Conservation (phyloP, 2,797 vertebrate species). For the Morelia viridis region DNA sequence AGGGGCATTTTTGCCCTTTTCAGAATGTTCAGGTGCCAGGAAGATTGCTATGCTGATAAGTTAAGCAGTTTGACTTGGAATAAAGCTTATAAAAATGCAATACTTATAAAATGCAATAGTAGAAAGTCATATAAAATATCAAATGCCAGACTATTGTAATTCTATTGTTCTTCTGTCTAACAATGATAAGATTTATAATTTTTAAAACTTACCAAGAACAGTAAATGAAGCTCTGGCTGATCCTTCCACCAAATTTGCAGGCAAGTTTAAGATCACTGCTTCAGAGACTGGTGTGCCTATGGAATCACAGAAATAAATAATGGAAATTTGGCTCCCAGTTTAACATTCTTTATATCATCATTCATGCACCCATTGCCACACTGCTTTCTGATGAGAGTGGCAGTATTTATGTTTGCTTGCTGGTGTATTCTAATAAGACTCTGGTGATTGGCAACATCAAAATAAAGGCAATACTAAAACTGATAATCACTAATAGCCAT, state of each 20-base stretch:
- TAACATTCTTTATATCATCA: not conserved
- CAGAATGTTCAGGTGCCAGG: not conserved
- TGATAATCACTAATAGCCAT: too few relatives aligned
- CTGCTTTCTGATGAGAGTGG: not conserved
- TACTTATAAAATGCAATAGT: not conserved
- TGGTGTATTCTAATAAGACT: too few relatives aligned
- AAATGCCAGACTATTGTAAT: not conserved
- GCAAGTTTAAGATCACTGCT: slow-evolving; percentile 58
- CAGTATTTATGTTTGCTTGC: too few relatives aligned
- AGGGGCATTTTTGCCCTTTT: not conserved
- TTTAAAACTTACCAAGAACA: slow-evolving; percentile 68
- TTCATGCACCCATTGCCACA: not conserved
- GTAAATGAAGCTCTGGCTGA: slow-evolving; percentile 69
- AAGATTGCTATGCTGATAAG: too few relatives aligned
- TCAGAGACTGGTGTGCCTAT: slow-evolving; percentile 55
- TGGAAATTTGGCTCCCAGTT: not conserved
- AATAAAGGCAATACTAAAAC: too few relatives aligned
- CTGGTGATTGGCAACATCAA: too few relatives aligned
- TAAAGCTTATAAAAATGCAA: not conserved
- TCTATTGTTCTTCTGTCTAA: too few relatives aligned
- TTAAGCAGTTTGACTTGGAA: not conserved
- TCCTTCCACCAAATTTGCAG: slow-evolving; percentile 61
- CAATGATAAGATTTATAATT: not conserved
- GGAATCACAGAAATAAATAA: slow-evolving; percentile 31
- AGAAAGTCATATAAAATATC: not conserved